Conservation (phyloP, 2,113 vertebrate species). For the Phoxinus phoxinus region DNA sequence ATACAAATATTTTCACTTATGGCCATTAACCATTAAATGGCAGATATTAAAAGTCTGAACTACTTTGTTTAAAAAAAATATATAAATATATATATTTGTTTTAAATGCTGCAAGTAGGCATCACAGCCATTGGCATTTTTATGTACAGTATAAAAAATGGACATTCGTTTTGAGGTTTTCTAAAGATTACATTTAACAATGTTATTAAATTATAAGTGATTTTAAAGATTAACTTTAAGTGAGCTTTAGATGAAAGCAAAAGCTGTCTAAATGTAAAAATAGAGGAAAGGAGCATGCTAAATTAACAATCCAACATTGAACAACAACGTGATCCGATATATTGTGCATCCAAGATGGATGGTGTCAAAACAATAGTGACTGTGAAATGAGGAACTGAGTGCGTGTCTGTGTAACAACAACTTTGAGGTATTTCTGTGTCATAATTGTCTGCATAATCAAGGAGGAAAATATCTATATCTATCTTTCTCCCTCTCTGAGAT, state of each 20-base stretch:
- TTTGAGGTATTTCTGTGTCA: background rate
- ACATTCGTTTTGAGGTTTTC: background rate
- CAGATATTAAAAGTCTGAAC: background rate
- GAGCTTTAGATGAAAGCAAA: background rate
- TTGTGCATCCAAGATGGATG: background rate
- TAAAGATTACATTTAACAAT: background rate
- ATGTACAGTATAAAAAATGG: background rate
- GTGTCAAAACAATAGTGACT: background rate
- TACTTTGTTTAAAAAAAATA: too few relatives aligned
- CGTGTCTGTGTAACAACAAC: background rate
- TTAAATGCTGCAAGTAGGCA: background rate
- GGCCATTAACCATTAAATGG: background rate
- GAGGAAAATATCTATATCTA: constrained; percentile 44
- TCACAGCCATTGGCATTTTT: background rate
- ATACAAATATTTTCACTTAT: too few relatives aligned
- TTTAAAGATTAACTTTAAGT: background rate
- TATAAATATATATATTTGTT: too few relatives aligned
- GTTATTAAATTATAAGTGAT: too few relatives aligned
- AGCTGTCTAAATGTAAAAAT: background rate
- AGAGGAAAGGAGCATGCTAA: background rate
- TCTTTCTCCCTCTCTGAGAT: constrained; percentile 32
- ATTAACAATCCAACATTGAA: background rate
- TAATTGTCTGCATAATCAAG: constrained; percentile 2
- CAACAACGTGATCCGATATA: too few relatives aligned
- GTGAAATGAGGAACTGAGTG: constrained; percentile 10